These are phyloP conservation scores for Micromussa lordhowensis DNA, from an alignment of 92 coral and sea anemone species.

Conservation along the genomic window DNA sequence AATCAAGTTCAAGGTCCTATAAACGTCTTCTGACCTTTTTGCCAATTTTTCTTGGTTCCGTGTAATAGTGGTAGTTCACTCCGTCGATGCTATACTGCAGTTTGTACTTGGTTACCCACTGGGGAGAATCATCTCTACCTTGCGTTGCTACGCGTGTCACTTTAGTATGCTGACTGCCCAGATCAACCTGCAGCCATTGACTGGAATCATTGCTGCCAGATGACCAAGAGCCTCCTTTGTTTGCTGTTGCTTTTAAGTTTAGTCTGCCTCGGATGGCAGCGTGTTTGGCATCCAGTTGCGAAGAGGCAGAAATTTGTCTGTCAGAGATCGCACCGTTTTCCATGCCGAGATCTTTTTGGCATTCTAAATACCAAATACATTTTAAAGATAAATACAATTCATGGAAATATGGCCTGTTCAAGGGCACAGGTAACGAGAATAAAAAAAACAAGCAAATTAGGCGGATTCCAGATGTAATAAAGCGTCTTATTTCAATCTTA, in stretches of 20 bases:
- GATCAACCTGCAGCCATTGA: background rate
- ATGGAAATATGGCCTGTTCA: no score
- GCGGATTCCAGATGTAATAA: no score
- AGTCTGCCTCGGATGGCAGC: background rate
- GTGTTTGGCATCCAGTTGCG: background rate
- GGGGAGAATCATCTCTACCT: background rate
- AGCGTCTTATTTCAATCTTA: background rate
- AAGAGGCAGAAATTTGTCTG: background rate
- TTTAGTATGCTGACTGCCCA: background rate
- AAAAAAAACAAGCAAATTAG: no score
- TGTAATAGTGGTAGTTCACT: background rate
- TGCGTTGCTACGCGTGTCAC: background rate
- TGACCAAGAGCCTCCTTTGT: background rate
- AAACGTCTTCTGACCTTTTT: background rate
- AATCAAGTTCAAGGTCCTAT: background rate
- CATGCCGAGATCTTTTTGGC: background rate
- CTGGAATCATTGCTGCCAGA: background rate
- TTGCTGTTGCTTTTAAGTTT: background rate
- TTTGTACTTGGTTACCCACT: constrained; percentile 1
- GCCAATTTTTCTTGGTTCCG: background rate
- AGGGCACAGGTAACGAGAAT: no score
- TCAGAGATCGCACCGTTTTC: background rate
- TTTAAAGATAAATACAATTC: no score
- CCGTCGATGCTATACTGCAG: background rate
- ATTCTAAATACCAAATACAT: background rate